These are phyloP conservation scores for Crotalus tigris DNA, from an alignment of 2,113 vertebrate species.

Conservation along the genomic window DNA sequence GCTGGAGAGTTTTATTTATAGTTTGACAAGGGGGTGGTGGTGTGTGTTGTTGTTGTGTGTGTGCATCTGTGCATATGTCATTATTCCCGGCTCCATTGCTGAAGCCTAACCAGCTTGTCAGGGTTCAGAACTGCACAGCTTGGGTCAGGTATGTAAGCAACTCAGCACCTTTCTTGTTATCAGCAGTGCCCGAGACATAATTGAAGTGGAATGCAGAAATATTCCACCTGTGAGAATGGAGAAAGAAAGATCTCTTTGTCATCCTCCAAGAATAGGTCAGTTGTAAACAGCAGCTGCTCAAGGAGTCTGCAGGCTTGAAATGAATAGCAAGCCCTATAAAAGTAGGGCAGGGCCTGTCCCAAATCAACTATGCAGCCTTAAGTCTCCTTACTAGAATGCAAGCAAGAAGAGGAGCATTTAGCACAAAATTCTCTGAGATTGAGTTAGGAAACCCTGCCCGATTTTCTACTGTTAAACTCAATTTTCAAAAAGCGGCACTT, in stretches of 20 bases:
- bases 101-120: constrained; percentile 51
- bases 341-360: constrained; percentile 33
- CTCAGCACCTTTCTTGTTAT: constrained; percentile 64
- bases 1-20: constrained; percentile 60
- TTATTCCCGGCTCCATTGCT: constrained; percentile 56
- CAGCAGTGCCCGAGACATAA: constrained; percentile 68
- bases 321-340: constrained; percentile 58
- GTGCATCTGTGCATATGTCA: not conserved
- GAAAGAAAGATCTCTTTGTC: constrained; percentile 71
- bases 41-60: not conserved
- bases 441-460: too few relatives aligned
- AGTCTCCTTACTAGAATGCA: not conserved
- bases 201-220: constrained; percentile 72
- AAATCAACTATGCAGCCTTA: constrained; percentile 10
- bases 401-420: not conserved
- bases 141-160: constrained; percentile 59
- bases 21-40: constrained; percentile 61
- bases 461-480: not conserved
- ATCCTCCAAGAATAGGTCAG: constrained; percentile 69
- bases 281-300: constrained; percentile 61
- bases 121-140: constrained; percentile 46
- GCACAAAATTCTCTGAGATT: not conserved
- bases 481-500: not conserved
- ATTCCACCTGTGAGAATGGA: constrained; percentile 73
- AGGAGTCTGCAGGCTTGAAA: constrained; percentile 48